Percentiles rank a stretch among this genome's conserved stretches.
phyloP scores from a whole-genome alignment of 1,140 invertebrate genomes.

The Calephelis nemesis region DNA sequence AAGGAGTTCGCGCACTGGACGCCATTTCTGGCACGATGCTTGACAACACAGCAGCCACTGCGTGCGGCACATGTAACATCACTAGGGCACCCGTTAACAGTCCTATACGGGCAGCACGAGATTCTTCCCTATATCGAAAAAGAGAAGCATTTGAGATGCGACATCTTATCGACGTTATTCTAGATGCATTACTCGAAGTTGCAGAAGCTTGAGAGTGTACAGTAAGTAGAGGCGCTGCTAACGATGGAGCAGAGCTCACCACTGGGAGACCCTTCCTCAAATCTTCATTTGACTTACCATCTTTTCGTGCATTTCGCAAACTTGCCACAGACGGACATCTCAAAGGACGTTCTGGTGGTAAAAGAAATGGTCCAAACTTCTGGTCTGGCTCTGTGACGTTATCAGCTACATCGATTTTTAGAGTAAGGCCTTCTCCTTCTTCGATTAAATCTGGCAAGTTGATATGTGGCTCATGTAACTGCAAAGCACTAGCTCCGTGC shows the following conservation, averaged over 20 bases:
- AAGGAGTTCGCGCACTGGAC: conserved; percentile 67
- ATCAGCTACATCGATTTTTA: conserved; percentile 64
- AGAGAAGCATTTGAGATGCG: conserved; percentile 90
- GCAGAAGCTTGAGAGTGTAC: conserved; percentile 66
- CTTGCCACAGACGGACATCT: conserved; percentile 69
- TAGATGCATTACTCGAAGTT: conserved; percentile 71
- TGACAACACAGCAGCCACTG: conserved; percentile 83
- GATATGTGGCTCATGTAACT: conserved; percentile 59
- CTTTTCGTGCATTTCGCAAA: conserved; percentile 57
- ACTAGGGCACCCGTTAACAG: conserved; percentile 82
- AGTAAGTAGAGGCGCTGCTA: conserved; percentile 60
- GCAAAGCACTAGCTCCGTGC: conserved; percentile 63
- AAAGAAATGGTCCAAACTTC: conserved; percentile 65
- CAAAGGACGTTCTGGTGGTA: conserved; percentile 63
- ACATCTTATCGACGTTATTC: conserved; percentile 86
- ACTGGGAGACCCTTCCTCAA: conserved; percentile 60
- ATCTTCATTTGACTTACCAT: conserved; percentile 62
- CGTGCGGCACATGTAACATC: conserved; percentile 86
- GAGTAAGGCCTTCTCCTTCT: conserved; percentile 66
- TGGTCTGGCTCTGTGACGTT: conserved; percentile 43
- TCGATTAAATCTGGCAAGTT: conserved; percentile 63
- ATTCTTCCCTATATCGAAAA: conserved; percentile 90
- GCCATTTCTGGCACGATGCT: conserved; percentile 64
- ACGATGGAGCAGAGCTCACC: conserved; percentile 77
- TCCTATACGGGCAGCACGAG: conserved; percentile 86